These are phyloP conservation scores for Heliconius sara DNA, from an alignment of 2,888 invertebrate genomes.

Conservation along the genomic window DNA sequence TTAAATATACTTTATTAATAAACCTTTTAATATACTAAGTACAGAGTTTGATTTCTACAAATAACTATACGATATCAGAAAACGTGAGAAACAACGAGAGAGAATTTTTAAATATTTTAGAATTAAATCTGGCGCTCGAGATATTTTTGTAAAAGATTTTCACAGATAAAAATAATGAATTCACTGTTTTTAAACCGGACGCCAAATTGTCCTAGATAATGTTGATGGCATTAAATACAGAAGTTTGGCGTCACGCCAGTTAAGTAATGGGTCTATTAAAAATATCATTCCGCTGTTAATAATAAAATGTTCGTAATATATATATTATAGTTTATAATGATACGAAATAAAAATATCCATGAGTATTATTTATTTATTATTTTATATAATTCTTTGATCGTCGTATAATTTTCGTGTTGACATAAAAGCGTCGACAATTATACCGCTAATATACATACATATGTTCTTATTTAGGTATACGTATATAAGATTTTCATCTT, in stretches of 20 bases:
- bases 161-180: slow-evolving; percentile 75
- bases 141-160: slow-evolving; percentile 62
- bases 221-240: slow-evolving; percentile 76
- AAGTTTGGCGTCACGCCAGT: slow-evolving; percentile 72
- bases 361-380: slow-evolving; percentile 66
- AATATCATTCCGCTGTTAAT: slow-evolving; percentile 57
- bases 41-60: slow-evolving; percentile 46
- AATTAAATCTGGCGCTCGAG: slow-evolving; percentile 38
- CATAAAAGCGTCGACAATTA: slow-evolving; percentile 44
- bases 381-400: slow-evolving; percentile 72
- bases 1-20: slow-evolving; percentile 81
- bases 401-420: slow-evolving; percentile 54
- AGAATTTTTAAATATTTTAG: slow-evolving; percentile 38
- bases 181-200: slow-evolving; percentile 72
- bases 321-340: slow-evolving; percentile 37
- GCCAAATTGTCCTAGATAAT: slow-evolving; percentile 81
- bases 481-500: slow-evolving; percentile 24
- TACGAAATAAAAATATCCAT: slow-evolving; percentile 53
- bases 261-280: slow-evolving; percentile 68
- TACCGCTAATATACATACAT: slow-evolving; percentile 17
- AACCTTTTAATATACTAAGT: slow-evolving; percentile 78
- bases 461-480: slow-evolving; percentile 4
- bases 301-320: slow-evolving; percentile 43
- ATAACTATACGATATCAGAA: background rate
- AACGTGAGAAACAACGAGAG: slow-evolving; percentile 29